A percentile compares a stretch with the other conserved stretches of the same genome.
Conservation (phyloP, 2,797 vertebrate genomes). For the Oreonectes daqikongensis region DNA sequence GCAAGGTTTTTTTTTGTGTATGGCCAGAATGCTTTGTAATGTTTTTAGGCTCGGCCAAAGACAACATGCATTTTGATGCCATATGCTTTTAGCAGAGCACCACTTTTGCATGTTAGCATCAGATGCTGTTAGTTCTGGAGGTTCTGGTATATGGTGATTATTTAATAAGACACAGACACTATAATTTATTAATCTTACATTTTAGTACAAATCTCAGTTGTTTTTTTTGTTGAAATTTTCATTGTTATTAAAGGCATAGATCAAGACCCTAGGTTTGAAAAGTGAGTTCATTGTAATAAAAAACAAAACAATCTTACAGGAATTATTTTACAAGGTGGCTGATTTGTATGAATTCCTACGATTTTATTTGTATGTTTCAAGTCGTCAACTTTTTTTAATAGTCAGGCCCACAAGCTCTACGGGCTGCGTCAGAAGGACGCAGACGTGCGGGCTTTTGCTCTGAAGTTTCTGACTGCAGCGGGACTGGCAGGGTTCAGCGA, state of each 20-base stretch:
- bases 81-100: neutral
- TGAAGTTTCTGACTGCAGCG: too few species aligned
- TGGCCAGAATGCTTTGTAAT: neutral
- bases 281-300: neutral
- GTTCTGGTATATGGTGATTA: neutral
- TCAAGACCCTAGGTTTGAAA: neutral
- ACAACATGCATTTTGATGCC: neutral
- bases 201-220: neutral
- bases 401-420: too few species aligned
- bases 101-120: slow-evolving; percentile 16
- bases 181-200: neutral
- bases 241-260: too few species aligned
- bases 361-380: too few species aligned
- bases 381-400: too few species aligned
- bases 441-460: too few species aligned
- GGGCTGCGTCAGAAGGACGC: too few species aligned
- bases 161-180: neutral
- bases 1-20: slow-evolving; percentile 4
- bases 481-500: too few species aligned
- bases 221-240: neutral
- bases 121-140: neutral
- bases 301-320: too few species aligned
- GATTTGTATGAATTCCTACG: too few species aligned
- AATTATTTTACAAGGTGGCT: too few species aligned
- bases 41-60: neutral